Percentiles rank a stretch among this genome's conserved stretches.
These are phyloP conservation scores for Furnarius figulus DNA, from an alignment of 2,113 vertebrate genomes.

Conservation along the genomic window DNA sequence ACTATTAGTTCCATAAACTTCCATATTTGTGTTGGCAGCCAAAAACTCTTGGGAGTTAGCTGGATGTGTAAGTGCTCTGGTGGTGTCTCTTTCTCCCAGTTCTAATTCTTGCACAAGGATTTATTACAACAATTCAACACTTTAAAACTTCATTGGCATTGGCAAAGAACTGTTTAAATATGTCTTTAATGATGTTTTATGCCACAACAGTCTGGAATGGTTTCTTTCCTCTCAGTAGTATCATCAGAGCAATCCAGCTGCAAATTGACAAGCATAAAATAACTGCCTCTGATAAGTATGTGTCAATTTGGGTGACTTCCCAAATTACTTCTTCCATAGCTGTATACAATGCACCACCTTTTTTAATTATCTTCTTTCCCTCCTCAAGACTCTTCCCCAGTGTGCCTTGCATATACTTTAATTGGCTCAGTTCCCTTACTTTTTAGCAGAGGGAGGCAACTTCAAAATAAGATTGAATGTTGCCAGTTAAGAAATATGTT, in stretches of 20 bases:
- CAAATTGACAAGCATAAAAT: neutral
- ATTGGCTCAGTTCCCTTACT: neutral
- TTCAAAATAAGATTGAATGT: neutral
- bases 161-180: neutral
- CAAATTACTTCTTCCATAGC: neutral
- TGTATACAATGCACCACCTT: neutral
- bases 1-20: neutral
- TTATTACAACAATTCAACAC: neutral
- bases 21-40: neutral
- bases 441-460: neutral
- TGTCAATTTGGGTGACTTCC: neutral
- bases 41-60: neutral
- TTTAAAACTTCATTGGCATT: neutral
- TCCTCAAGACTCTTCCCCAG: neutral
- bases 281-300: neutral
- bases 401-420: neutral
- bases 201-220: neutral
- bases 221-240: neutral
- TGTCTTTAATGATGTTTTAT: neutral
- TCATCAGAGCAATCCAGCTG: neutral
- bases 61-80: neutral
- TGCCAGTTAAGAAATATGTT: slow-evolving; percentile 20
- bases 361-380: neutral
- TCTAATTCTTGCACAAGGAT: neutral
- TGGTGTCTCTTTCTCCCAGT: neutral